These are phyloP conservation scores for Panulirus ornatus DNA, from an alignment of 1,140 invertebrate genomes.

Conservation along the genomic window DNA sequence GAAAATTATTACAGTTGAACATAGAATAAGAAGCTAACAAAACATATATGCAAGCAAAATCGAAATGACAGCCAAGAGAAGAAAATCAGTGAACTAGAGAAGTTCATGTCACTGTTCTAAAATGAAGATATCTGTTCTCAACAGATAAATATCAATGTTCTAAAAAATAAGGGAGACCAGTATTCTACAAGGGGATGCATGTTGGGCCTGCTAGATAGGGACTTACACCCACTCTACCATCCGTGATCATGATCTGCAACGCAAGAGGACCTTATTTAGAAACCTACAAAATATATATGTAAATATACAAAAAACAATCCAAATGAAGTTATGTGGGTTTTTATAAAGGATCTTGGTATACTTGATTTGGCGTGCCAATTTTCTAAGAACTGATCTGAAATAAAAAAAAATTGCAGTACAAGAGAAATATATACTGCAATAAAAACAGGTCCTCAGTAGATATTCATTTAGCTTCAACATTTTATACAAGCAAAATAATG, in stretches of 20 bases:
- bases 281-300: neutral
- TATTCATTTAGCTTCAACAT: neutral
- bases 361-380: neutral
- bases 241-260: conserved; percentile 69
- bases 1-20: neutral
- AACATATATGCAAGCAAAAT: neutral
- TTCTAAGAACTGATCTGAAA: neutral
- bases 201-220: conserved; percentile 44
- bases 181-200: conserved; percentile 26
- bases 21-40: neutral
- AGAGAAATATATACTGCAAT: neutral
- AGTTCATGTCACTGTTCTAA: neutral
- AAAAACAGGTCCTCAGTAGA: neutral
- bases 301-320: neutral
- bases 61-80: neutral
- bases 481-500: neutral
- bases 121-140: neutral
- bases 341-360: neutral
- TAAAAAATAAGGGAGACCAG: neutral
- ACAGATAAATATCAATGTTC: neutral
- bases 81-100: neutral
- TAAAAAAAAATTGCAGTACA: neutral
- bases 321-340: neutral
- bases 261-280: conserved; percentile 62
- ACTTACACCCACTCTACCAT: conserved; percentile 47